Evolutionary conservation across 1,140 invertebrate genomes (phyloP), one percentile per base, ranked within the genome.

Genomic region (Portunus trituberculatus): DNA sequence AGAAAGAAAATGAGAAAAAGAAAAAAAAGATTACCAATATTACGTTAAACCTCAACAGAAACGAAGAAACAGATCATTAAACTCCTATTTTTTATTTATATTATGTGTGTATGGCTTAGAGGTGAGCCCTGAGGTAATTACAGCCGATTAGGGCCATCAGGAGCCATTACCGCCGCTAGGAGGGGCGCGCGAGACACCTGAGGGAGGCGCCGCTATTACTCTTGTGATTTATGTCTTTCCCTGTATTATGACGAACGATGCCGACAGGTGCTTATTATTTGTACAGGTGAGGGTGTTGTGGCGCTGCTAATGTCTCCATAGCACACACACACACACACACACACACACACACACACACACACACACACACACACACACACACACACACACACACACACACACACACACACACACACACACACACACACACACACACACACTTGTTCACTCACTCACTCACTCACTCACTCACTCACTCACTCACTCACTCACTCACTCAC

Each of bases 141-240:
- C 67, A n/a, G 67, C 6, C 6, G 67, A 76, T 76, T 76, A 76
- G 67, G 67, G 67, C 67, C 67, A 25, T n/a, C 67, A 76, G 67
- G 67, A 76, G 20, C 20, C 67, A 25, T n/a, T 76, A n/a, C 25
- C 67, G 10, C 12, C 67, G 20, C 20, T 25, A n/a, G 67, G 67
- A 76, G 67, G 67, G 67, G 67, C 20, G 67, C 16, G 67, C 67
- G 28, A 52, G 88, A 29, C 20, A 45, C 48, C 88, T 48, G 28
- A 82, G 39, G 67, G 67, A 31, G 91, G 32, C 25, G 91, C 91
- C 82, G 59, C 39, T 92, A 92, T 92, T 92, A 92, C 32, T 25
- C 25, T 29, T 39, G 91, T 92, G 91, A 92, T 92, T 92, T 92
- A 82, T 92, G 67, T 76, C 32, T 46, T 45, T 83, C 91, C 39